These are phyloP conservation scores for Hippopotamyrus pictus DNA, from an alignment of 2,797 vertebrate species.

Conservation along the genomic window DNA sequence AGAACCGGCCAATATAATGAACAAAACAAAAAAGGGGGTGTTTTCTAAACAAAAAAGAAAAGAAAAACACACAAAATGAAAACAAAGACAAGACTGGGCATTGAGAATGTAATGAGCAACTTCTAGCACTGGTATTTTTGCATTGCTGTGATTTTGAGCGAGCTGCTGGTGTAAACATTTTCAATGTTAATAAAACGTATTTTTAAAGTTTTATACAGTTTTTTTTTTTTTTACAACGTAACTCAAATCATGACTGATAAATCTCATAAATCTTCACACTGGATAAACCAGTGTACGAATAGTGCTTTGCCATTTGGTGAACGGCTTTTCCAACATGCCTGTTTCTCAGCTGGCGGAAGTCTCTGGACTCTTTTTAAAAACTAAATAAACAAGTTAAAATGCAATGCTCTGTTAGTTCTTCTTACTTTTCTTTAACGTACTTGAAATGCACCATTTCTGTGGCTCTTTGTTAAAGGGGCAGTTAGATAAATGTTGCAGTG, in stretches of 20 bases:
- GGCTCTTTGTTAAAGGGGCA: neutral
- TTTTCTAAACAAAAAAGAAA: neutral
- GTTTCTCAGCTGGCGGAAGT: neutral
- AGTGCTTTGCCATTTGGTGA: neutral
- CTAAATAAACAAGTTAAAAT: neutral
- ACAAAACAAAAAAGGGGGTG: neutral
- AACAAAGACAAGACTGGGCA: conserved; percentile 11
- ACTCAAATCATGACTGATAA: neutral
- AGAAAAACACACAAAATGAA: neutral
- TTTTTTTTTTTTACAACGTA: neutral
- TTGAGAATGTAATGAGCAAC: conserved; percentile 8
- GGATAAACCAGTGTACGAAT: neutral
- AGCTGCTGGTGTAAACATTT: conserved; percentile 37
- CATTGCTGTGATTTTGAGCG: conserved; percentile 22
- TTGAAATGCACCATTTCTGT: neutral
- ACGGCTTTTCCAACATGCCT: neutral
- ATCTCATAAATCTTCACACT: neutral
- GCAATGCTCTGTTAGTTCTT: neutral
- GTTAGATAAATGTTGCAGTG: neutral
- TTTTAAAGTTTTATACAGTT: conserved; percentile 27
- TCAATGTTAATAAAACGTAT: conserved; percentile 45
- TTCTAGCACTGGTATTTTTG: neutral
- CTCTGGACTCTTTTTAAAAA: neutral
- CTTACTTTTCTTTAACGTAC: neutral
- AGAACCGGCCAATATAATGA: neutral